A percentile compares a stretch with the other conserved stretches of the same genome.
Evolutionary conservation across 2,888 invertebrate genomes (phyloP).

Genomic region (Amphiduros pacificus): DNA sequence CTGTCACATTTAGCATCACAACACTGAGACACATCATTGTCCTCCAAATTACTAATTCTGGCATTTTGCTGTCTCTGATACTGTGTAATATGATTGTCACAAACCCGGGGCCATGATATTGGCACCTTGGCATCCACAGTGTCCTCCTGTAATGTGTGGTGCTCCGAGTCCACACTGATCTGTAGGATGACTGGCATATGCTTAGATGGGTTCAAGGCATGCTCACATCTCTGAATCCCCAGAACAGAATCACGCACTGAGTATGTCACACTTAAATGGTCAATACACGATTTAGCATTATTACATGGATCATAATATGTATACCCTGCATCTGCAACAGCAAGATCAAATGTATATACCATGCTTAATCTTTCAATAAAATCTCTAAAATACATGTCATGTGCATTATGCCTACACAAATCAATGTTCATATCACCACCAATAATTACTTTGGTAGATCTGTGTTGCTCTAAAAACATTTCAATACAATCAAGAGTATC

Average conservation of each 20-base stretch:
- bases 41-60: not conserved
- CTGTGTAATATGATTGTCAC: not conserved
- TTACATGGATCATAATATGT: not conserved
- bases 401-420: not conserved
- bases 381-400: not conserved
- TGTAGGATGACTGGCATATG: not conserved
- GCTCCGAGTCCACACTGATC: no score
- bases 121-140: no score
- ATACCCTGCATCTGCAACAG: not conserved
- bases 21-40: not conserved
- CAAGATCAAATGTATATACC: not conserved
- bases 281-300: not conserved
- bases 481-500: not conserved
- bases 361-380: not conserved
- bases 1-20: not conserved
- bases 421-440: not conserved
- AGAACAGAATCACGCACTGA: not conserved
- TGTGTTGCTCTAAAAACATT: not conserved
- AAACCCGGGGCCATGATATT: no score
- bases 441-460: not conserved
- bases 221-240: not conserved
- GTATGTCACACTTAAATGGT: not conserved
- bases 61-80: not conserved
- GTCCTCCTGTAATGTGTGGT: no score
- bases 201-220: not conserved